A percentile compares a stretch with the other conserved stretches of the same genome.
These are phyloP conservation scores for Pollachius pollachius DNA, from an alignment of 2,113 vertebrate genomes.

Conservation along the genomic window DNA sequence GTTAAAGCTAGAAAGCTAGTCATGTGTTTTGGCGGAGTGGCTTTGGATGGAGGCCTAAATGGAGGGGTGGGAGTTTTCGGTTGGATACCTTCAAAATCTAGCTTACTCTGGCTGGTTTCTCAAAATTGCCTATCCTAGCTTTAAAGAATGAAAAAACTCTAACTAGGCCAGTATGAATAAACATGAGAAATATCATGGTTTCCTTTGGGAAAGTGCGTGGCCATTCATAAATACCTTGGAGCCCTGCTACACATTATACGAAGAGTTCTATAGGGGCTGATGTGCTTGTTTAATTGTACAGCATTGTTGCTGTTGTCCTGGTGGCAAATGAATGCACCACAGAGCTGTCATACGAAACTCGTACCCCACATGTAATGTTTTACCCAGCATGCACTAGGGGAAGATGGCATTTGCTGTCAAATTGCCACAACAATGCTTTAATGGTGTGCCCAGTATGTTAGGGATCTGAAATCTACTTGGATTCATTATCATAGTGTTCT, in stretches of 20 bases:
- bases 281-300: conserved; percentile 17
- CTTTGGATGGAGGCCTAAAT: too few relatives aligned
- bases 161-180: conserved; percentile 60
- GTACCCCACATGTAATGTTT: neutral
- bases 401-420: neutral
- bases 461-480: too few relatives aligned
- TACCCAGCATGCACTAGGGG: too few relatives aligned
- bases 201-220: conserved; percentile 24
- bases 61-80: too few relatives aligned
- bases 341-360: neutral
- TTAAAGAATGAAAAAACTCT: neutral
- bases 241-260: conserved; percentile 34
- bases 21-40: too few relatives aligned
- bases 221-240: conserved; percentile 46
- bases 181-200: conserved; percentile 46
- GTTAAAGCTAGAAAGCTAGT: too few relatives aligned
- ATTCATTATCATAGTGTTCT: too few relatives aligned
- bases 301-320: neutral
- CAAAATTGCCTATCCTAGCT: too few relatives aligned
- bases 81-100: too few relatives aligned
- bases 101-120: too few relatives aligned
- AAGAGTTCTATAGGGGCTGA: neutral
- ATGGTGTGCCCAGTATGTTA: too few relatives aligned
- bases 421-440: too few relatives aligned
- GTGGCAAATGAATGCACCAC: conserved; percentile 7